Base-by-base conservation (phyloP, 2,797 vertebrate genomes). In the Trachurus trachurus region DNA sequence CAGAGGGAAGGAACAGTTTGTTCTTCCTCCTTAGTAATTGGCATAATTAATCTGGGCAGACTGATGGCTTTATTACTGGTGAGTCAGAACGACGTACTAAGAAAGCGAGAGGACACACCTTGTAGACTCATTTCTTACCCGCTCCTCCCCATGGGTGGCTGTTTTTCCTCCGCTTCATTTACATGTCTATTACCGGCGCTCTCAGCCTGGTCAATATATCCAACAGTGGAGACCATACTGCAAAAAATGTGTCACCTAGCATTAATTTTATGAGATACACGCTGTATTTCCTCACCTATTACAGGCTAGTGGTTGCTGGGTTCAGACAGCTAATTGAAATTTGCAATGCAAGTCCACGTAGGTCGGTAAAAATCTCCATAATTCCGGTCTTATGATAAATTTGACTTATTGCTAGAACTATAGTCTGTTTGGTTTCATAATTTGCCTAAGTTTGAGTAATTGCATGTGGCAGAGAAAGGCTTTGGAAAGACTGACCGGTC, bases 31-130 rank as follows among this genome's bases (percentile, higher is more conserved):
- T 53, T 50, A 19, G 86, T 90, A 89, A 91, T 84, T 88, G 80
- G 73, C 66, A 80, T 81, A 88, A 91, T 92, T 81, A 90, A 84
- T 93, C 85, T 83, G 56, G 34, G 2, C 70, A 60, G 77, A 83
- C 72, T 69, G 78, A 86, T 88, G 84, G 72, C 74, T 88, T 80
- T 76, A 86, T 71, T 76, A 73, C 66, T 19, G 16, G 70, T 68
- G 42, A 67, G 34, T 83, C 67, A 85, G 71, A 70, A 66, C 66
- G 50, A 76, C 78, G 70, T 53, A 19, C 60, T 62, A 69, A 26
- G 21, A 78, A 70, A 78, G 63, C 6, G 17, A 57, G 34, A 16
- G 6, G 54, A 75, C 54, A 40, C 77, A 75, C 63, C 67, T 71
- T 53, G 52, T 68, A 44, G 52, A 78, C 80, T 53, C 9, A 77